phyloP scores from a whole-genome alignment of 2,797 vertebrate species.

The Amblyopsis hoosieri region DNA sequence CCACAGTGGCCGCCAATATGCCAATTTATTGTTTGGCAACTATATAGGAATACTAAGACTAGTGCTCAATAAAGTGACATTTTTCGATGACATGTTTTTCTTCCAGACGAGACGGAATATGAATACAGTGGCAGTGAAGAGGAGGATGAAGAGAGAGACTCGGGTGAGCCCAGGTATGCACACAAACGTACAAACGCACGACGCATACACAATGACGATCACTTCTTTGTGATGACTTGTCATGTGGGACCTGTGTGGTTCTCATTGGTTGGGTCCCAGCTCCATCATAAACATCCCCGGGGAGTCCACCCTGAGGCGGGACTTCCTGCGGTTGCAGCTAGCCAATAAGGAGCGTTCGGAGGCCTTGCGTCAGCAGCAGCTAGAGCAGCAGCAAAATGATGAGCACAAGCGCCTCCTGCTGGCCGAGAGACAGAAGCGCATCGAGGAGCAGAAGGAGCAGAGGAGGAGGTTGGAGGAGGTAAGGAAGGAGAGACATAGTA shows the following conservation, averaged over 20 bases:
- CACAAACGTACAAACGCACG: background rate
- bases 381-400: slow-evolving; percentile 94
- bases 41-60: too few relatives aligned
- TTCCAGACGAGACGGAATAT: slow-evolving; percentile 92
- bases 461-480: slow-evolving; percentile 91
- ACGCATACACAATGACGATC: background rate
- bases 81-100: slow-evolving; percentile 7
- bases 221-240: background rate
- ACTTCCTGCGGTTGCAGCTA: slow-evolving; percentile 93
- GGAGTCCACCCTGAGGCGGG: slow-evolving; percentile 90
- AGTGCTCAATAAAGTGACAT: background rate
- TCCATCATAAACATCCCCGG: slow-evolving; percentile 92
- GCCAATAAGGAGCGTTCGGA: slow-evolving; percentile 95
- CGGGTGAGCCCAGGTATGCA: slow-evolving; percentile 89
- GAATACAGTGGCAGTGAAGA: slow-evolving; percentile 97
- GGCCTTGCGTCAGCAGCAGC: slow-evolving; percentile 87
- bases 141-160: slow-evolving; percentile 91
- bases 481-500: too few relatives aligned
- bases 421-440: slow-evolving; percentile 94
- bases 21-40: too few relatives aligned
- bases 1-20: too few relatives aligned
- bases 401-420: slow-evolving; percentile 92
- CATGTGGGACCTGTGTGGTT: background rate
- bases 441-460: slow-evolving; percentile 97
- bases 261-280: slow-evolving; percentile 57